phyloP scores from a whole-genome alignment of 2,797 vertebrate genomes.

The Trematomus bernacchii region DNA sequence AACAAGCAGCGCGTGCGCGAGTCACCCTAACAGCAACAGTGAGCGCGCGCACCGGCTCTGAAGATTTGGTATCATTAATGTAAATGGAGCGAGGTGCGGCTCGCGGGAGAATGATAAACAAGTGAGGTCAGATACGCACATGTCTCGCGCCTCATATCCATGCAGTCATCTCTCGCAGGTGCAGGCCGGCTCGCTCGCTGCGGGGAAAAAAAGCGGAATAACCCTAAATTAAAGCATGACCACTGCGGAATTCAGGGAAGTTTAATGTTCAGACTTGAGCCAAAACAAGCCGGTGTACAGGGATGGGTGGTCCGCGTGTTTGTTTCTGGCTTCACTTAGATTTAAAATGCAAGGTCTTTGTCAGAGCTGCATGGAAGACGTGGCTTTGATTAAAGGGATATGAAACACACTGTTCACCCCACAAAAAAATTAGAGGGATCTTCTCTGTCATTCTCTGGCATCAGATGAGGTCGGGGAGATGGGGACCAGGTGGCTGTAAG shows the following conservation, averaged over 20 bases:
- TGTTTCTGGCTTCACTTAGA: conserved; percentile 81
- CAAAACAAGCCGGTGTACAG: conserved; percentile 79
- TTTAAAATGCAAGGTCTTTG: conserved; percentile 78
- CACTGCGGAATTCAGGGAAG: conserved; percentile 74
- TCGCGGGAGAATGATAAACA: conserved; percentile 81
- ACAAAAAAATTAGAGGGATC: conserved; percentile 71
- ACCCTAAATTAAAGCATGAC: conserved; percentile 79
- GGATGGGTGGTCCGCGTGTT: conserved; percentile 85
- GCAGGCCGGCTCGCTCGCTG: conserved; percentile 60
- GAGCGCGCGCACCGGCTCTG: conserved; percentile 34
- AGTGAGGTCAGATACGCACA: conserved; percentile 82
- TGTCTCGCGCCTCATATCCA: conserved; percentile 76
- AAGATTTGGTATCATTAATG: conserved; percentile 69
- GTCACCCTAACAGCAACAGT: not conserved
- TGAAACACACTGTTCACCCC: conserved; percentile 72
- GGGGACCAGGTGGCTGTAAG: conserved; percentile 78
- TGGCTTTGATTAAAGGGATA: conserved; percentile 85
- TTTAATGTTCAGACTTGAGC: conserved; percentile 70
- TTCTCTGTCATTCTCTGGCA: conserved; percentile 78
- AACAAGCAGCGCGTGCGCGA: conserved; percentile 62
- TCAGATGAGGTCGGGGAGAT: conserved; percentile 71
- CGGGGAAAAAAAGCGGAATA: conserved; percentile 54
- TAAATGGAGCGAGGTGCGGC: conserved; percentile 81
- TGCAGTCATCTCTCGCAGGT: conserved; percentile 83
- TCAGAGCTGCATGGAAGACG: conserved; percentile 68